Percentiles rank a stretch among this genome's conserved stretches.
These are phyloP conservation scores for Heterotilapia buettikoferi DNA, from an alignment of 2,113 vertebrate genomes.

Conservation along the genomic window DNA sequence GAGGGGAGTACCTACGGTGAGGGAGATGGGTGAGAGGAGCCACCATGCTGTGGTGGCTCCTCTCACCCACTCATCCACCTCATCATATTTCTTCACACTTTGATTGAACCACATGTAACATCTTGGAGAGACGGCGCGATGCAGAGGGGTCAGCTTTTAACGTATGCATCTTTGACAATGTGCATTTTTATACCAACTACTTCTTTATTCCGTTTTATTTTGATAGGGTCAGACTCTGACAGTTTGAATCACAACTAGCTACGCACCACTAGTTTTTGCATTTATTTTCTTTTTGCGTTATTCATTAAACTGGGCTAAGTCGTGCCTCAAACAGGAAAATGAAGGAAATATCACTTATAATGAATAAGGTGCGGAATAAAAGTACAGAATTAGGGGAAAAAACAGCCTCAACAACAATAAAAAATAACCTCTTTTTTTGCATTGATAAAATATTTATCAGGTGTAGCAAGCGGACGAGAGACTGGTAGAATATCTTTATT, in stretches of 20 bases:
- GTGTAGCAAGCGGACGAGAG: not conserved
- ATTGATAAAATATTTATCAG: not conserved
- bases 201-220: not conserved
- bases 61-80: not conserved
- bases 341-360: not conserved
- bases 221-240: not conserved
- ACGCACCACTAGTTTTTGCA: not conserved
- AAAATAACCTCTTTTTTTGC: not conserved
- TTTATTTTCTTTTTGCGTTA: not conserved
- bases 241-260: not conserved
- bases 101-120: not conserved
- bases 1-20: not conserved
- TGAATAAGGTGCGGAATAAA: not conserved
- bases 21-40: not conserved
- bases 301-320: not conserved
- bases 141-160: not conserved
- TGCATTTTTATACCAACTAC: not conserved
- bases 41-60: not conserved
- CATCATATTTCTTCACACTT: slow-evolving; percentile 4
- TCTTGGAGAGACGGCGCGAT: not conserved
- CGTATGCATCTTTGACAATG: not conserved
- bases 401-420: not conserved
- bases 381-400: not conserved
- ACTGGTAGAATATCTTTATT: not conserved
- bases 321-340: not conserved